Evolutionary conservation across 2,797 vertebrate species (phyloP).

Genomic region (Parambassis ranga): DNA sequence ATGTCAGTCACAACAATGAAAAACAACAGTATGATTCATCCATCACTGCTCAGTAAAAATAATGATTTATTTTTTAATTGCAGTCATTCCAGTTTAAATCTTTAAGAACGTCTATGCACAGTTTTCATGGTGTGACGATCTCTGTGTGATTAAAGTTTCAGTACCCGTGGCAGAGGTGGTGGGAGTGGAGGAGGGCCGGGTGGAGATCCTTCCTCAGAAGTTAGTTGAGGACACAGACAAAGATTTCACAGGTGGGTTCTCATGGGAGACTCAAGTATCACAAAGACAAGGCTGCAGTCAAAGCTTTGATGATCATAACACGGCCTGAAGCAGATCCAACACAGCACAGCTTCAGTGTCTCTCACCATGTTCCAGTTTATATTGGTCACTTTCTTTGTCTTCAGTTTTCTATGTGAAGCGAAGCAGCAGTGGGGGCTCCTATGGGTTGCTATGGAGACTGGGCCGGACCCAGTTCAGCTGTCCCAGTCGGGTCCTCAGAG

Average conservation of each 20-base stretch:
- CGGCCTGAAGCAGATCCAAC: neutral
- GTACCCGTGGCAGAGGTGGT: conserved; percentile 78
- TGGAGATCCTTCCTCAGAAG: conserved; percentile 72
- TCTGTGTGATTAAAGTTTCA: conserved; percentile 66
- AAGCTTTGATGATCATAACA: neutral
- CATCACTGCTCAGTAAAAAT: too few relatives aligned
- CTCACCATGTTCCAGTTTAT: neutral
- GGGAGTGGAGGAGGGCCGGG: conserved; percentile 75
- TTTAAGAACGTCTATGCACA: too few relatives aligned
- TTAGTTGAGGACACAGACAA: conserved; percentile 76
- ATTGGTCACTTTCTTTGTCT: neutral
- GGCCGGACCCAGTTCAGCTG: conserved; percentile 80
- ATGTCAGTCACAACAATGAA: too few relatives aligned
- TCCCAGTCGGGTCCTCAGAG: conserved; percentile 75
- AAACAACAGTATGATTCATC: too few relatives aligned
- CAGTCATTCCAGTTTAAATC: too few relatives aligned
- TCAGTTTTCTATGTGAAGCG: conserved; percentile 85
- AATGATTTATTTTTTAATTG: too few relatives aligned
- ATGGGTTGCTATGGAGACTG: conserved; percentile 78
- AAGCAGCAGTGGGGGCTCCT: conserved; percentile 60
- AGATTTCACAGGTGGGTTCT: conserved; percentile 80
- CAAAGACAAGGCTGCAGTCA: neutral
- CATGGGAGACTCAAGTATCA: neutral
- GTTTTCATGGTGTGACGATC: neutral
- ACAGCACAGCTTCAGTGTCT: neutral